Conservation (phyloP, 2,888 invertebrate species). For the Ophioninae sp. region DNA sequence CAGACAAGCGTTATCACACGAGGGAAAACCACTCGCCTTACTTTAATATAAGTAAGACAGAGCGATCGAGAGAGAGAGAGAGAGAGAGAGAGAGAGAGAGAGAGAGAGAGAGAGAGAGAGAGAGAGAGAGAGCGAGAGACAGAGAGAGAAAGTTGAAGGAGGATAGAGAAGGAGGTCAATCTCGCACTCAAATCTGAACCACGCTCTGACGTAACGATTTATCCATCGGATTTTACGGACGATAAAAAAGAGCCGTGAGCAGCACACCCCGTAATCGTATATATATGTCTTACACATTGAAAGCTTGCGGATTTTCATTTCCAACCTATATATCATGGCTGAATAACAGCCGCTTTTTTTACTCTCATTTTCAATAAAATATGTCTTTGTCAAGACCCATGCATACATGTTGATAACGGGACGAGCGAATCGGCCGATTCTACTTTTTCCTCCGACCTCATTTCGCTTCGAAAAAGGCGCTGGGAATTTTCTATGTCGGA, state of each 20-base stretch:
- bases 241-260: constrained; percentile 9
- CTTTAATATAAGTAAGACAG: constrained; percentile 22
- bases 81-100: background rate
- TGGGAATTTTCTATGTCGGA: background rate
- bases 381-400: background rate
- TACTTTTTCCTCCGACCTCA: background rate
- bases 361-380: background rate
- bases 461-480: background rate
- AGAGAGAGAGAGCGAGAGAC: background rate
- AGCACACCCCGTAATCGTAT: constrained; percentile 18
- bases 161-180: constrained; percentile 22
- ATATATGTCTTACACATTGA: constrained; percentile 19
- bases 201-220: constrained; percentile 33
- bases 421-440: background rate
- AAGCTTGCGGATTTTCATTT: constrained; percentile 14
- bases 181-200: constrained; percentile 39
- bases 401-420: background rate
- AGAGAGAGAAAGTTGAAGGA: background rate
- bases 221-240: constrained; percentile 40
- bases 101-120: background rate
- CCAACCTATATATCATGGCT: constrained; percentile 1
- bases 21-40: constrained; percentile 32
- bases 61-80: background rate
- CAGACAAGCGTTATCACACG: constrained; percentile 38
- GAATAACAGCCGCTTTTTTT: background rate